Conservation (phyloP, 2,113 vertebrate species). For the Fukomys damarensis region DNA sequence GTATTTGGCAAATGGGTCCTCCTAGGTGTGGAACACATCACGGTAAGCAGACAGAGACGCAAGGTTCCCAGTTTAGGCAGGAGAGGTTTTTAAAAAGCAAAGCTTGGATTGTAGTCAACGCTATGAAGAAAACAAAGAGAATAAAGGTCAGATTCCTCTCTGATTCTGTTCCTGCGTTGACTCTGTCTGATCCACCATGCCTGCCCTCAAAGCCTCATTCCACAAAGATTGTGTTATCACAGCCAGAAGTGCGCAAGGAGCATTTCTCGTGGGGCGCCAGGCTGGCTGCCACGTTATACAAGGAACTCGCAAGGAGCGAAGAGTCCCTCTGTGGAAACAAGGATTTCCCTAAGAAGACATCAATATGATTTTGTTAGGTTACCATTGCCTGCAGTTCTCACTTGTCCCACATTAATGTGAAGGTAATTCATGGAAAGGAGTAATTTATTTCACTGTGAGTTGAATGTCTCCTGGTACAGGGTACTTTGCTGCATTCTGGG, state of each 20-base stretch:
- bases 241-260: not conserved
- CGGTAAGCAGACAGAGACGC: not conserved
- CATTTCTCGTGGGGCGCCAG: not conserved
- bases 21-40: not conserved
- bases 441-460: not conserved
- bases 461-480: not conserved
- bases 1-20: not conserved
- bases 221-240: not conserved
- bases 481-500: not conserved
- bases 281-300: not conserved
- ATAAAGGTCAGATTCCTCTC: not conserved
- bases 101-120: not conserved
- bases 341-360: not conserved
- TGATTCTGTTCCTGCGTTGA: not conserved
- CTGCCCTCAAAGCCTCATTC: not conserved
- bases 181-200: not conserved
- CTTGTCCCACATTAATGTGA: not conserved
- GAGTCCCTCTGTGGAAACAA: not conserved
- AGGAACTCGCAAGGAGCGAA: not conserved
- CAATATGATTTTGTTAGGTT: not conserved
- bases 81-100: not conserved
- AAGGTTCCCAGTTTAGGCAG: not conserved
- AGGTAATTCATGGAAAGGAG: not conserved
- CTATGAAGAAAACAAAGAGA: not conserved
- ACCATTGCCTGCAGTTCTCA: not conserved